These are phyloP conservation scores for Dicyrtoma fusca DNA, from an alignment of 2,888 invertebrate species.

Conservation along the genomic window DNA sequence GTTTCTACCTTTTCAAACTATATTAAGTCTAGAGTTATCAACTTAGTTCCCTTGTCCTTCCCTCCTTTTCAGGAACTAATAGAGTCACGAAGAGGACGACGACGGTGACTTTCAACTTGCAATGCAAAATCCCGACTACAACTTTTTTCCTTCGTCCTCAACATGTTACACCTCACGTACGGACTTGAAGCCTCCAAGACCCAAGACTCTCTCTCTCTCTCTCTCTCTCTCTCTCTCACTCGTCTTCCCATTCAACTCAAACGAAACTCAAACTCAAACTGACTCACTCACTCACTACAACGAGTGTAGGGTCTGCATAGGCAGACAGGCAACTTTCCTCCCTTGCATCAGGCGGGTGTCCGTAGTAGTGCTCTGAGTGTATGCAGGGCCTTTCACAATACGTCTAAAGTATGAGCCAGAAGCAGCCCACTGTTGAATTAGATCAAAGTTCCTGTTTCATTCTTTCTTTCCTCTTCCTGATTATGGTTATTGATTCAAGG, in stretches of 20 bases:
- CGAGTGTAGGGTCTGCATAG: too few relatives aligned
- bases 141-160: slow-evolving; percentile 8
- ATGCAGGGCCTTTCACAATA: too few relatives aligned
- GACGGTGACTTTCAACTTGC: slow-evolving; percentile 27
- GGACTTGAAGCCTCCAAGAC: background rate
- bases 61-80: slow-evolving; percentile 25
- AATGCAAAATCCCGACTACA: slow-evolving; percentile 26
- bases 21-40: slow-evolving; percentile 37
- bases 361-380: too few relatives aligned
- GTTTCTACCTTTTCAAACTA: slow-evolving; percentile 41
- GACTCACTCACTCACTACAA: too few relatives aligned
- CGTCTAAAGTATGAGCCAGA: too few relatives aligned
- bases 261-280: too few relatives aligned
- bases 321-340: too few relatives aligned
- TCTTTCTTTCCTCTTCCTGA: slow-evolving; percentile 34
- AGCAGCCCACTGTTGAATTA: slow-evolving; percentile 15
- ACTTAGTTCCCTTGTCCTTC: slow-evolving; percentile 32
- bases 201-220: too few relatives aligned
- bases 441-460: slow-evolving; percentile 35
- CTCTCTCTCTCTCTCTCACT: background rate
- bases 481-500: slow-evolving; percentile 37
- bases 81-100: slow-evolving; percentile 29
- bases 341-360: too few relatives aligned
- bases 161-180: slow-evolving; percentile 6
- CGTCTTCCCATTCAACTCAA: background rate